Evolutionary conservation across 2,113 vertebrate species (phyloP).

Genomic region (Tetraodon nigroviridis): DNA sequence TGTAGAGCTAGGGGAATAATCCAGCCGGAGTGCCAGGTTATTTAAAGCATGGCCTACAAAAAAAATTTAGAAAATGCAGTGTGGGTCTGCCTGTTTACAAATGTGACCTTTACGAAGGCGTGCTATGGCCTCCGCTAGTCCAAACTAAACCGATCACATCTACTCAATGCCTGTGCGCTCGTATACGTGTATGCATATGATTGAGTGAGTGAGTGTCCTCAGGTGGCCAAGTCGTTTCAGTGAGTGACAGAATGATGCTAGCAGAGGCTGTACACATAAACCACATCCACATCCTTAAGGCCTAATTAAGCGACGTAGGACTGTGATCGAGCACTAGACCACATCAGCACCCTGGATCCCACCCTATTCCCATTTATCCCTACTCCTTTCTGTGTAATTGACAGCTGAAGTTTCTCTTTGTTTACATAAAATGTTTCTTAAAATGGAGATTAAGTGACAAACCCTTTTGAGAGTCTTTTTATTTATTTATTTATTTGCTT

Average conservation of each 20-base stretch:
- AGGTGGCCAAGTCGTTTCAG: constrained; percentile 53
- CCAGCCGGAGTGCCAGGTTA: constrained; percentile 63
- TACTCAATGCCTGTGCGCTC: background rate
- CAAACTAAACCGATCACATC: too few relatives aligned
- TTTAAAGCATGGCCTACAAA: constrained; percentile 72
- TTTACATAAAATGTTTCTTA: constrained; percentile 12
- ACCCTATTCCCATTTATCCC: background rate
- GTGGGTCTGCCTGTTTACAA: constrained; percentile 27
- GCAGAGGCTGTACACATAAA: constrained; percentile 39
- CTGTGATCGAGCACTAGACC: constrained; percentile 32
- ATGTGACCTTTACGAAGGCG: constrained; percentile 4
- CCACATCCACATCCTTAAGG: constrained; percentile 46
- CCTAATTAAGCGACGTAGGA: constrained; percentile 53
- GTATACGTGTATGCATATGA: constrained; percentile 23
- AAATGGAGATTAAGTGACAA: constrained; percentile 13
- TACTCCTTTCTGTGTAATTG: constrained; percentile 31
- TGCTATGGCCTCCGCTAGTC: background rate
- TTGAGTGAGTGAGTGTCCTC: constrained; percentile 43
- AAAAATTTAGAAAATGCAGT: constrained; percentile 39
- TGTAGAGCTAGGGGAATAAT: constrained; percentile 48
- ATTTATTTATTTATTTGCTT: too few relatives aligned
- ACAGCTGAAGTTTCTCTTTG: constrained; percentile 17
- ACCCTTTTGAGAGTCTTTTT: constrained; percentile 12
- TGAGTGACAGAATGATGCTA: constrained; percentile 69
- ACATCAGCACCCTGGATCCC: constrained; percentile 30